Evolutionary conservation across 1,140 invertebrate species (phyloP), one percentile per base, ranked within the genome.

Genomic region (Dinoponera quadriceps): DNA sequence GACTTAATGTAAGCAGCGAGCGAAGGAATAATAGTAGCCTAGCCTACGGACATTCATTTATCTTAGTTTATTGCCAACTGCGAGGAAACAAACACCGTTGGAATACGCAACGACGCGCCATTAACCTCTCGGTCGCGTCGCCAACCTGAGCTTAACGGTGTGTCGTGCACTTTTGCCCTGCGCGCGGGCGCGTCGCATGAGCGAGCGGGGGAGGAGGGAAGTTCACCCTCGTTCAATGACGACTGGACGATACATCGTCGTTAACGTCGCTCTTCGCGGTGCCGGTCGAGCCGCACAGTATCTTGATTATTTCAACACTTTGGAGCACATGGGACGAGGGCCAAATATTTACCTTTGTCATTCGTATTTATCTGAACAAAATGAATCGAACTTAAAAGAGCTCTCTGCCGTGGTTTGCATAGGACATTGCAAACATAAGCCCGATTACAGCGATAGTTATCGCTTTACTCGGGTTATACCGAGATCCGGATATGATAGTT

Each of bases 31-130:
- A 91, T 91, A 92, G 91, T 89, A 80, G 86, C 85, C 86, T 86
- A 82, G 90, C 89, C 91, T 90, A 91, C 84, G 88, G 81, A 90
- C 91, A 92, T 91, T 91, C 91, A 92, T 92, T 92, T 92, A 91
- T 92, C 91, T 92, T 91, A 92, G 91, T 92, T 92, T 92, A 92
- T 92, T 92, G 91, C 91, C 91, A 91, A 90, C 91, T 91, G 90
- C 85, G 90, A 90, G 90, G 88, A 91, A 92, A 91, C 91, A 92
- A 92, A 92, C 91, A 91, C 91, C 90, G 89, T 71, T 91, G 88
- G 91, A 92, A 92, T 92, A 92, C 91, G 91, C 91, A 92, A 92
- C 91, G 91, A 91, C 89, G 91, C 89, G 88, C 90, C 91, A 92
- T 92, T 92, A 92, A 92, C 91, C 91, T 90, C 90, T 86, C 88